phyloP scores from a whole-genome alignment of 2,888 invertebrate species.

The Zootermopsis nevadensis region DNA sequence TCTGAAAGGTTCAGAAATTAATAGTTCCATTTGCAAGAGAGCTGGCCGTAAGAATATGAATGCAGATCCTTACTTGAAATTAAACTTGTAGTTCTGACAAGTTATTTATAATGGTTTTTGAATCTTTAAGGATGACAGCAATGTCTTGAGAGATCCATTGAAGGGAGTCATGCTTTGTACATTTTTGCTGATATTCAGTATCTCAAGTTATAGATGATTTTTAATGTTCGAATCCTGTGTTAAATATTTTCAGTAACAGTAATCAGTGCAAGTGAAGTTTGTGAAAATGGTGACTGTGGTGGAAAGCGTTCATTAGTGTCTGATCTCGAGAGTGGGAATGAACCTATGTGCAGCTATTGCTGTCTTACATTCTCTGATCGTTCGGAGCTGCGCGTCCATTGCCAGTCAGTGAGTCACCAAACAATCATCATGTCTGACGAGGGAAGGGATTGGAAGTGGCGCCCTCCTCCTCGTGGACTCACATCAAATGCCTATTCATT shows the following conservation, averaged over 20 bases:
- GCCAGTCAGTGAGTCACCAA: conserved; percentile 73
- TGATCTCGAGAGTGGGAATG: background rate
- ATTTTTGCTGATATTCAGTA: too few relatives aligned
- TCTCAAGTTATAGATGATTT: too few relatives aligned
- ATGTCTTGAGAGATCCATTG: too few relatives aligned
- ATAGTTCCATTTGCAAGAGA: too few relatives aligned
- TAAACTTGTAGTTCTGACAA: too few relatives aligned
- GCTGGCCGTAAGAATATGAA: too few relatives aligned
- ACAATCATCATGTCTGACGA: conserved; percentile 77
- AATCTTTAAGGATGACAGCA: too few relatives aligned
- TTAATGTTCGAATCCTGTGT: too few relatives aligned
- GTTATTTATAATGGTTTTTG: too few relatives aligned
- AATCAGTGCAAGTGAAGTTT: background rate
- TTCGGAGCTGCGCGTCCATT: conserved; percentile 69
- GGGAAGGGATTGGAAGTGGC: conserved; percentile 74
- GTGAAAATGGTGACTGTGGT: background rate
- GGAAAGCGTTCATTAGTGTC: background rate
- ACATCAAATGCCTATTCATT: conserved; percentile 73
- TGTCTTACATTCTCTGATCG: conserved; percentile 68
- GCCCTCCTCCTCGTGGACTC: conserved; percentile 77
- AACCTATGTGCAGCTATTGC: conserved; percentile 68
- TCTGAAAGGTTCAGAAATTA: too few relatives aligned
- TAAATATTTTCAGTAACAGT: background rate
- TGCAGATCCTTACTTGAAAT: too few relatives aligned
- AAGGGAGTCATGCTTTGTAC: too few relatives aligned